Evolutionary conservation across 2,113 vertebrate species (phyloP).

Genomic region (Lepisosteus osseus): DNA sequence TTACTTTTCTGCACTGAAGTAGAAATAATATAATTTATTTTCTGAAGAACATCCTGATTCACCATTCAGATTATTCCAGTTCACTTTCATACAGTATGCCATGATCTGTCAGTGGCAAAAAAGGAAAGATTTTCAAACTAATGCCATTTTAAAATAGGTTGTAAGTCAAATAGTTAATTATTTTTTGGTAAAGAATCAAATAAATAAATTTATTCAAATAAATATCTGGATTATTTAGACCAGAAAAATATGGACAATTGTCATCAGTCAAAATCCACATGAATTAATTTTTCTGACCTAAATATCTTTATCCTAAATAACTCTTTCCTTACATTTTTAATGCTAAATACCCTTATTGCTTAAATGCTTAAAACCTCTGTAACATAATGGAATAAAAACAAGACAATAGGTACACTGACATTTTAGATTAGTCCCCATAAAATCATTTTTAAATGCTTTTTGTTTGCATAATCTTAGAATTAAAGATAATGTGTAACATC

Average conservation of each 20-base stretch:
- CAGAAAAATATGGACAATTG: conserved; percentile 26
- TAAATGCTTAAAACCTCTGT: conserved; percentile 60
- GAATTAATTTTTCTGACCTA: conserved; percentile 36
- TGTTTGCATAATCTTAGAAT: conserved; percentile 50
- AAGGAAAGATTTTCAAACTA: conserved; percentile 10
- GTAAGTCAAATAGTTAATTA: too few relatives aligned
- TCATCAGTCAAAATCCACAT: conserved; percentile 44
- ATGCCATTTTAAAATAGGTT: not conserved
- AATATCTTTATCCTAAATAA: conserved; percentile 31
- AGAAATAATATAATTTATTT: too few relatives aligned
- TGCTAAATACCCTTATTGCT: conserved; percentile 49
- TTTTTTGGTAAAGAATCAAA: too few relatives aligned
- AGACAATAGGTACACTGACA: conserved; percentile 64
- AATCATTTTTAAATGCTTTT: conserved; percentile 46
- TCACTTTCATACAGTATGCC: not conserved
- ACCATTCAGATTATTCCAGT: not conserved
- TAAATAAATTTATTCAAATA: too few relatives aligned
- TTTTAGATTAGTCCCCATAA: conserved; percentile 61
- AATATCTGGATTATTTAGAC: conserved; percentile 19
- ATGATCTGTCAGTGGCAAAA: too few relatives aligned
- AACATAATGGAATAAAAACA: conserved; percentile 54
- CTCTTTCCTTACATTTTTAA: conserved; percentile 48
- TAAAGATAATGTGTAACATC: conserved; percentile 49
- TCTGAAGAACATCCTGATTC: too few relatives aligned
- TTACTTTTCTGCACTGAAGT: not conserved